phyloP scores from a whole-genome alignment of 2,113 vertebrate genomes.

The Girardinichthys multiradiatus region DNA sequence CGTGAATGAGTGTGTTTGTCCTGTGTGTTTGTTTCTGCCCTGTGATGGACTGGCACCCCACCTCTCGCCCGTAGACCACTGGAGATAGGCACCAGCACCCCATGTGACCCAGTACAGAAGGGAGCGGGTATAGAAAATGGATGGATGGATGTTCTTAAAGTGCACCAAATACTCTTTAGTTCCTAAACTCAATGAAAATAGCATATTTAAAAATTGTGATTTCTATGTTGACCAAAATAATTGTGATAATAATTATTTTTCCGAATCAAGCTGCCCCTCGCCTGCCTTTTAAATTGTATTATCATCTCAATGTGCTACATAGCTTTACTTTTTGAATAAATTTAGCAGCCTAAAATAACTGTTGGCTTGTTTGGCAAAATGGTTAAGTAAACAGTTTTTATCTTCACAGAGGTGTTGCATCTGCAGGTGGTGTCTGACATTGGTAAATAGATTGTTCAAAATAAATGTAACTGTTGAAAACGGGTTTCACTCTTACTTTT shows the following conservation, averaged over 20 bases:
- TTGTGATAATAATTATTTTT: no score
- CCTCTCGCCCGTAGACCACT: no score
- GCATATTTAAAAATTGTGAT: not conserved
- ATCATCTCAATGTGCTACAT: slow-evolving; percentile 17
- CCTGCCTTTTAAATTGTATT: slow-evolving; percentile 7
- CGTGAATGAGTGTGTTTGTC: no score
- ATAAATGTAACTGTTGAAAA: slow-evolving; percentile 21
- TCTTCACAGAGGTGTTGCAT: slow-evolving; percentile 3
- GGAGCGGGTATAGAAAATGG: no score
- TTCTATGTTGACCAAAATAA: no score
- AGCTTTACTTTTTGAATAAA: slow-evolving; percentile 12
- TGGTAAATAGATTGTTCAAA: slow-evolving; percentile 18
- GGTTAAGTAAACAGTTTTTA: slow-evolving; percentile 37
- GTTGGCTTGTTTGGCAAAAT: not conserved
- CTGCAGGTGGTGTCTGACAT: slow-evolving; percentile 24
- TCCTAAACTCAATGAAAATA: not conserved
- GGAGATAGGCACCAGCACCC: no score
- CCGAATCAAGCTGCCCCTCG: not conserved
- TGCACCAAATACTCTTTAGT: not conserved
- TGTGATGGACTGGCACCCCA: no score
- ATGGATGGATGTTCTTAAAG: no score
- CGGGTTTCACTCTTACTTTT: slow-evolving; percentile 29
- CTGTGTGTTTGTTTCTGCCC: no score
- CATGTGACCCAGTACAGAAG: no score
- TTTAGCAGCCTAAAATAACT: slow-evolving; percentile 13